phyloP scores from a whole-genome alignment of 2,888 invertebrate genomes.

The Lucinisca nassula region DNA sequence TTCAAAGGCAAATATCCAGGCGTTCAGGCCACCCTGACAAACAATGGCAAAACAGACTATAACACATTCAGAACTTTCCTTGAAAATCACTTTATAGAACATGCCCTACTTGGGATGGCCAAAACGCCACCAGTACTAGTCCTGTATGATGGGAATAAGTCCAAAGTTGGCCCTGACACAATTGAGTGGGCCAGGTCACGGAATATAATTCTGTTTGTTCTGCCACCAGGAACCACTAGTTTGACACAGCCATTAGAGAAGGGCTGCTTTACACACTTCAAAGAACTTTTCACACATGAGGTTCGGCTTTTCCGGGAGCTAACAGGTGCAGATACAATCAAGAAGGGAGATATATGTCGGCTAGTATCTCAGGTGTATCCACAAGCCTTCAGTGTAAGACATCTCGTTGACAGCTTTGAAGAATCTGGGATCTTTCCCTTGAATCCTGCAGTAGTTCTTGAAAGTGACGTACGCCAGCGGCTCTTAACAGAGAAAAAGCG shows the following conservation, averaged over 20 bases:
- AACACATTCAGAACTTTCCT: conserved; percentile 67
- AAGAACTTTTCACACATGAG: conserved; percentile 58
- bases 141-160: conserved; percentile 68
- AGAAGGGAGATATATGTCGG: conserved; percentile 61
- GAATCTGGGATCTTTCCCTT: conserved; percentile 62
- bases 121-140: conserved; percentile 61
- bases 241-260: conserved; percentile 63
- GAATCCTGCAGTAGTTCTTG: conserved; percentile 64
- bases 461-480: conserved; percentile 55
- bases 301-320: conserved; percentile 61
- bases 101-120: conserved; percentile 57
- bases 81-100: conserved; percentile 68
- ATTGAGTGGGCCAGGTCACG: conserved; percentile 71
- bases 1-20: conserved; percentile 65
- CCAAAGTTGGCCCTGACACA: conserved; percentile 66
- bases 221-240: conserved; percentile 62
- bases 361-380: conserved; percentile 66
- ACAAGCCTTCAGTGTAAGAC: conserved; percentile 55
- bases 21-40: conserved; percentile 60
- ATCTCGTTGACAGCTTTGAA: conserved; percentile 67
- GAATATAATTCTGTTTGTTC: conserved; percentile 71
- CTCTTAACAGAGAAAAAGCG: conserved; percentile 51
- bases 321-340: conserved; percentile 62
- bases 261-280: conserved; percentile 67
- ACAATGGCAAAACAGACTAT: conserved; percentile 66